phyloP scores from a whole-genome alignment of 2,888 invertebrate genomes.

The Agrotis puta region DNA sequence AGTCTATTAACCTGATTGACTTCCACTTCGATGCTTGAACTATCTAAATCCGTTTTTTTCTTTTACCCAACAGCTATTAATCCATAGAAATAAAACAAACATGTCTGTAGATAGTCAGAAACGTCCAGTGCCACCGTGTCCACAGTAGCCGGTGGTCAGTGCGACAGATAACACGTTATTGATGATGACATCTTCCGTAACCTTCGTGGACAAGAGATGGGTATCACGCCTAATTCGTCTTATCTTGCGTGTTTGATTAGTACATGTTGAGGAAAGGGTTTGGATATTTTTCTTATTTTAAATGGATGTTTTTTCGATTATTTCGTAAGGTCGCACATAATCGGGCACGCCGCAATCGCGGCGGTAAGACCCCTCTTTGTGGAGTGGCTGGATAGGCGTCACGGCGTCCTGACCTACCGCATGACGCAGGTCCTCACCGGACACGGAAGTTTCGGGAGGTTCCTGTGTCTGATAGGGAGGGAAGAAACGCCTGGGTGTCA shows the following conservation, averaged over 20 bases:
- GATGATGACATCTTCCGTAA: slow-evolving; percentile 71
- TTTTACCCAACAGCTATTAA: neutral
- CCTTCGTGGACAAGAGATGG: slow-evolving; percentile 57
- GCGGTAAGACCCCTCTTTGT: too few relatives aligned
- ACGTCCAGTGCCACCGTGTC: slow-evolving; percentile 69
- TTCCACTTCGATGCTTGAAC: too few relatives aligned
- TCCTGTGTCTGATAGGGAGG: too few relatives aligned
- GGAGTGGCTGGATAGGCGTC: too few relatives aligned
- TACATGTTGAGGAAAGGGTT: slow-evolving; percentile 15
- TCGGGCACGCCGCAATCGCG: too few relatives aligned
- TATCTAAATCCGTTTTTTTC: neutral
- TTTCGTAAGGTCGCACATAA: too few relatives aligned
- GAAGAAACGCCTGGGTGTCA: too few relatives aligned
- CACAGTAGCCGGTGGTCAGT: slow-evolving; percentile 79
- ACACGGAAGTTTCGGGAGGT: too few relatives aligned
- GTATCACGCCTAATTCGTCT: slow-evolving; percentile 60
- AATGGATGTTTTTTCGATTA: neutral
- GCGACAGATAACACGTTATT: slow-evolving; percentile 79
- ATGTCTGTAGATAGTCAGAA: slow-evolving; percentile 37
- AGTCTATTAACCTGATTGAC: too few relatives aligned
- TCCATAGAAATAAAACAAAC: neutral
- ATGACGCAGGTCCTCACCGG: too few relatives aligned
- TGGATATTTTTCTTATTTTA: neutral
- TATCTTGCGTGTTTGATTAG: slow-evolving; percentile 57
- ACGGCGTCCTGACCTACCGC: too few relatives aligned